Base-by-base conservation (phyloP, 2,113 vertebrate species). In the Mormyrus iriodes region DNA sequence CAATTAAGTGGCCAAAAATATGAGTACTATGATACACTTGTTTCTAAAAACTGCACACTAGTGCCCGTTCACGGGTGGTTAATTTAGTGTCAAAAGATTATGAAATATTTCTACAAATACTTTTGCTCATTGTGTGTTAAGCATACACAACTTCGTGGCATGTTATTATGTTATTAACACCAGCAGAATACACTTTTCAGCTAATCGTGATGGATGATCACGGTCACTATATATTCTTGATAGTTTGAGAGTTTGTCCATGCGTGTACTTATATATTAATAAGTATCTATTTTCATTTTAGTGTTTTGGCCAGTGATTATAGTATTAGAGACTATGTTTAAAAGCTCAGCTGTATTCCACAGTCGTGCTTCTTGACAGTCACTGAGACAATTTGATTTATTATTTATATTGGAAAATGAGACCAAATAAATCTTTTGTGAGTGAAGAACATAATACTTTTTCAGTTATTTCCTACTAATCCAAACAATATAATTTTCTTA, bases 61-160 rank as follows among this genome's bases (percentile, higher is more conserved):
- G 92, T 92, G 91, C 89, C 91, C 92, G 91, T 95, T 95, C 95
- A 95, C 94, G 93, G 94, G 90, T 92, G 93, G 93, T 95, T 95
- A 95, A 94, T 95, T 95, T 95, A 94, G 93, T 94, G 93, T 93
- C 92, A 93, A 94, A 94, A 93, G 94, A 94, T 69, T 92, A 94
- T 95, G 94, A 94, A 96, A 93, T 91, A 94, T 94, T 93, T 93
- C 93, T 93, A 91, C 90, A 92, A 92, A 90, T 90, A 91, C 88
- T 93, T 91, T 27, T 44, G 92, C 88, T 91, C 88, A 90, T 93
- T 82, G 90, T 90, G 49, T 89, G 88, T 92, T 94, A 90, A 49
- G 88, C 91, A 88, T 88, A 92, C 91, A 92, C 92, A 92, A 93
- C 91, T 89, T 31, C 89, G 48, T 79, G 86, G 48, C 88, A 79